Evolutionary conservation across 37 sponge, comb jelly and placozoan species (phyloP).

Genomic region (Amphimedon queenslandica): DNA sequence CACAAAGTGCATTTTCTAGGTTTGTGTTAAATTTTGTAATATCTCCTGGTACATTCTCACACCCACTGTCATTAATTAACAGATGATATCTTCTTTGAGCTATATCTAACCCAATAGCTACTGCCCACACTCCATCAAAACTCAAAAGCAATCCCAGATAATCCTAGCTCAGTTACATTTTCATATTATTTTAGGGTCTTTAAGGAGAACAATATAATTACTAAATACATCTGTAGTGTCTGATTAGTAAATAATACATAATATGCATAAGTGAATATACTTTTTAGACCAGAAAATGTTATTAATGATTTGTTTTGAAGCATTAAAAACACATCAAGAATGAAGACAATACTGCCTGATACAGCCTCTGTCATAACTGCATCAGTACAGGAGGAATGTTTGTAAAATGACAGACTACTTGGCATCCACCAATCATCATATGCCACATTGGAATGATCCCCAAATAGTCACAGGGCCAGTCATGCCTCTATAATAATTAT

Average conservation of each 20-base stretch:
- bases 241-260: neutral
- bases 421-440: slow-evolving; percentile 6
- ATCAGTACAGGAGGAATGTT: neutral
- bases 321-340: neutral
- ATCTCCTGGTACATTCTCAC: too few relatives aligned
- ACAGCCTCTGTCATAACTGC: neutral
- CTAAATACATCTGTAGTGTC: neutral
- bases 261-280: neutral
- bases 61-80: too few relatives aligned
- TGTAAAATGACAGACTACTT: too few relatives aligned
- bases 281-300: neutral
- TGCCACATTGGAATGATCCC: slow-evolving; percentile 25
- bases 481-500: slow-evolving; percentile 4
- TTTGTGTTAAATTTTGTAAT: too few relatives aligned
- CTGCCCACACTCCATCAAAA: too few relatives aligned
- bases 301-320: neutral
- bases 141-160: too few relatives aligned
- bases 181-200: too few relatives aligned
- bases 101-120: too few relatives aligned
- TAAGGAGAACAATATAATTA: neutral
- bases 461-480: neutral
- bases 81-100: too few relatives aligned
- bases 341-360: neutral
- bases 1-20: too few relatives aligned
- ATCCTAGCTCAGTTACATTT: too few relatives aligned